A percentile compares a stretch with the other conserved stretches of the same genome.
phyloP scores from a whole-genome alignment of 2,113 vertebrate species.

The Ramphastos sulfuratus region DNA sequence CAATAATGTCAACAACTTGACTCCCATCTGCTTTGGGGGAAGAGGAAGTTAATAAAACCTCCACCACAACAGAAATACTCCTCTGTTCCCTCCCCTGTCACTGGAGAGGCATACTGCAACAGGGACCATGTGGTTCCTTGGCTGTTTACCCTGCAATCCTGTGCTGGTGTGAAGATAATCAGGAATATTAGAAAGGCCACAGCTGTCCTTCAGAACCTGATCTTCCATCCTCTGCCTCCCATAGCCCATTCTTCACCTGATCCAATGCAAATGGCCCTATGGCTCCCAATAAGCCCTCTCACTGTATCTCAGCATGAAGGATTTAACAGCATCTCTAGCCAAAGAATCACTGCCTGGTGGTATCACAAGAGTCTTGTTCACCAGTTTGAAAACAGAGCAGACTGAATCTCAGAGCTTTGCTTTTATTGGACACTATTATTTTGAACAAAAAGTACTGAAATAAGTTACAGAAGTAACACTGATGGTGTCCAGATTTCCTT shows the following conservation, averaged over 20 bases:
- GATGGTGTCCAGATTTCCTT: neutral
- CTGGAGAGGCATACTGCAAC: neutral
- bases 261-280: rapidly evolving
- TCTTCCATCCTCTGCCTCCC: neutral
- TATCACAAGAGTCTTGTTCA: neutral
- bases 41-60: neutral
- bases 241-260: rapidly evolving
- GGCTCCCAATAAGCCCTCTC: rapidly evolving
- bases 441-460: neutral
- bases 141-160: rapidly evolving
- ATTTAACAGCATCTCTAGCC: neutral
- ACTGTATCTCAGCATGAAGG: neutral
- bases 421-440: neutral
- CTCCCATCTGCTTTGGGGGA: neutral
- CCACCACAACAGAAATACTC: neutral
- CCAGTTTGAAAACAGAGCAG: neutral
- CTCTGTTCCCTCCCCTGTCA: rapidly evolving
- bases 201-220: neutral
- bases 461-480: neutral
- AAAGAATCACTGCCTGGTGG: neutral
- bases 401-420: neutral
- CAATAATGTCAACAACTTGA: neutral
- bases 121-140: neutral
- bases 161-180: neutral
- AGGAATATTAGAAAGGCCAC: neutral